Evolutionary conservation across 37 sponge, comb jelly and placozoan genomes (phyloP), one percentile per base, ranked within the genome.

Genomic region (Hexactinellida sp.): DNA sequence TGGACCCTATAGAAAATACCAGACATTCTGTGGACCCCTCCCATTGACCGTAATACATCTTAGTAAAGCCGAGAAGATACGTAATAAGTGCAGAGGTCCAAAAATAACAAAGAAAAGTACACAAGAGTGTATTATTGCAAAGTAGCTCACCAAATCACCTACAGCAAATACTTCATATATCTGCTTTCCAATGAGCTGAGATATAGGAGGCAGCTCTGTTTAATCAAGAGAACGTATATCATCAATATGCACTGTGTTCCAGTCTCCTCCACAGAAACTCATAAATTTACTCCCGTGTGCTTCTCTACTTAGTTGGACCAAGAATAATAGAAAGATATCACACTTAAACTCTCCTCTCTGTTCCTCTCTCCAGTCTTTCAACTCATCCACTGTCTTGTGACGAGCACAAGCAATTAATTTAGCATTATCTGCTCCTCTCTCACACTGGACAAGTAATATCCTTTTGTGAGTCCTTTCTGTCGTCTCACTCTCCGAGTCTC

Each of bases 221-320:
- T 63, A 63, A 23, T 63, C 36, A 25, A 84, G 54, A 7, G 92
- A 85, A 23, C 85, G 84, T 16, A 93, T 84, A 21, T 93, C 94
- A 83, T 93, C 94, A 83, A 93, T 91, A 54, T 93, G 94, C 30
- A 38, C 87, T 24, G 89, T 88, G 36, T 84, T 71, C 94, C 94
- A 93, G 0, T 86, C 88, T 38, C 89, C 94, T 82, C 94, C 94
- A 37, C 91, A 92, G 52, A 91, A 91, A 25, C 94, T 88, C 21
- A 86, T 88, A 84, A 93, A 93, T 1, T 71, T 54, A 39, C 87
- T 83, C 0, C 84, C 76, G 0, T 55, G 82, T 55, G 63, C 87
- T 39, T 87, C 85, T 36, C 55, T 83, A 36, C 89, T 89, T 76
- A 91, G 84, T 0, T 87, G 89, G 38, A 93, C 86, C 25, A 93